Base-by-base conservation (phyloP, 1,140 invertebrate species). In the Mya arenaria region DNA sequence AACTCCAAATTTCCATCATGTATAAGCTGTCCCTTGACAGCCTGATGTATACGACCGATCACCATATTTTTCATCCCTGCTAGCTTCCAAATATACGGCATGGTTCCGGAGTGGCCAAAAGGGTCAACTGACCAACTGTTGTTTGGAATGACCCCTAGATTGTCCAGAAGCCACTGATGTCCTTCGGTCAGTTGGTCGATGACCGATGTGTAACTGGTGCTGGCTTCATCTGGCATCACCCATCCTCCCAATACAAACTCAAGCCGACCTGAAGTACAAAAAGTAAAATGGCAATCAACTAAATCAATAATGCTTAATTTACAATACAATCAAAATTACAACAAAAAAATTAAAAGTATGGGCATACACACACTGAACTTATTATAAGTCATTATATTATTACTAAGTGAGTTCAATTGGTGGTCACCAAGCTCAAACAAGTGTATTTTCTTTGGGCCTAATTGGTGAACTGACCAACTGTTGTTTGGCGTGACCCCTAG, bases 201-300 rank as follows among this genome's bases (percentile, higher is more conserved):
- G 94, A 99, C 97, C 15, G 97, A 96, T 89, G 96, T 98, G 68
- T 99, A 95, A 90, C 98, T 97, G 0, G 97, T 96, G 73, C 96
- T 97, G 0, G 98, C 98, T 94, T 99, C 99, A 89, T 99, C 98
- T 0, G 97, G 98, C 98, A 99, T 99, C 55, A 99, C 98, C 98
- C 98, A 99, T 34, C 98, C 98, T 0, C 98, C 98, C 0, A 97
- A 97, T 0, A 97, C 97, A 82, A 99, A 97, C 92, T 99, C 98
- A 28, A 99, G 94, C 62, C 97, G 95, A 25, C 97, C 97, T 75
- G 23, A 25, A 69, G 19, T 2, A 52, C 17, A 52, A 52, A 52
- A 10, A 48, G 19, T 10, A 10, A 48, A 48, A 13, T 48, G 41
- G 10, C 19, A 13, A 48, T n/a, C n/a, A n/a, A n/a, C n/a, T n/a